Evolutionary conservation across 1,140 invertebrate species (phyloP), one percentile per base, ranked within the genome.

Genomic region (Ooceraea biroi): DNA sequence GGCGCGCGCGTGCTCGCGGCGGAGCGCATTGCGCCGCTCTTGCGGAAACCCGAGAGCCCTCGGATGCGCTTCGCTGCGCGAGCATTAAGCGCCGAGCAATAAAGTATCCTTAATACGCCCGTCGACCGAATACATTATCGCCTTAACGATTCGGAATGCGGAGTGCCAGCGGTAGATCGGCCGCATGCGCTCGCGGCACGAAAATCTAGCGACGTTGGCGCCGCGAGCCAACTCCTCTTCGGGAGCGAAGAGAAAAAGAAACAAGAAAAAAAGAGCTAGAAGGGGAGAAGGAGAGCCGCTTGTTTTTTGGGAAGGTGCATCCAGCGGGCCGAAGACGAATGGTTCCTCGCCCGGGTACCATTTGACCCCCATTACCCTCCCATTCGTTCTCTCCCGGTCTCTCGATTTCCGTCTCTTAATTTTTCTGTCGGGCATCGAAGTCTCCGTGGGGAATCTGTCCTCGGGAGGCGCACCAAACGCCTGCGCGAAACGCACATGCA

Each of bases 21-120:
- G 58, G 17, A 57, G 50, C 74, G 57, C 57, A 27, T 65, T 41
- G 57, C 41, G n/a, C 41, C 27, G 27, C 60, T 61, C 78, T 69
- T 48, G 46, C 66, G 88, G 58, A 89, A 89, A 88, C 78, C 58
- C 83, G 73, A 82, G 74, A 78, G 78, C 74, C 66, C 55, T 83
- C 50, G 65, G 87, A 89, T 88, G 68, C 88, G 88, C 88, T 88
- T 57, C 73, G 88, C n/a, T 89, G 88, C 72, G 17, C 58, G 52
- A 30, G 63, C 65, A 84, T 87, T 72, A 84, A 84, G 48, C 55
- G 55, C 19, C 36, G n/a, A 69, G 84, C 83, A 69, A 89, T 91
- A 91, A 91, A 90, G 78, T 88, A 90, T 91, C 85, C 71, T 90
- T 90, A 90, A 90, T 89, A 82, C 78, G 74, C 85, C 68, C 86